Base-by-base conservation (phyloP, 2,888 invertebrate species). In the Petrophora chlorosata region DNA sequence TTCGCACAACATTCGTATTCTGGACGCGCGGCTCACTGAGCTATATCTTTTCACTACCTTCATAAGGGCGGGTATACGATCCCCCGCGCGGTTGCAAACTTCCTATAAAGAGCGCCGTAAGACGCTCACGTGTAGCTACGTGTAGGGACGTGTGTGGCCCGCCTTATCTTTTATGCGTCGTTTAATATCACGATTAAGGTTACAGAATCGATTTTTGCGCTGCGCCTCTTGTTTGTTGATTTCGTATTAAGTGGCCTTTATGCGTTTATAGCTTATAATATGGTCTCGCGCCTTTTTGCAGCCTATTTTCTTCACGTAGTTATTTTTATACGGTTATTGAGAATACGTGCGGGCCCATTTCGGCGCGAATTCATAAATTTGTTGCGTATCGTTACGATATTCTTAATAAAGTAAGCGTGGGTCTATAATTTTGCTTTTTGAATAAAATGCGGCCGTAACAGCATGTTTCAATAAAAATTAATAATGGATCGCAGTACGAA, bases 11-110 rank as follows among this genome's bases (percentile, higher is more conserved):
- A 85, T 87, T 85, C 79, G 84, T 85, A 88, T 88, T 82, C 87
- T 67, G 67, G 67, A 63, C 70, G 77, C 75, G 43, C 72, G 70
- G 61, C 61, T 61, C 68, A 63, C 25, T 65, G 70, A 66, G 82
- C 82, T 77, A 82, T 86, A 84, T 84, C 81, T 81, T 84, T 83
- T 79, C 77, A 82, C 77, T 75, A 76, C 80, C 80, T 76, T 76
- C 82, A 71, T 83, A 83, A 82, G 81, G 76, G 77, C 73, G 66
- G 66, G 67, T 60, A 64, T 50, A 55, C 46, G 53, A 46, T 51
- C 64, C 68, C 17, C 73, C 63, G 66, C 64, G 73, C 67, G 81
- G 73, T 70, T 73, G 72, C 76, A 72, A 80, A 83, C 78, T 77
- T 79, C 78, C 79, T 81, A 82, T 84, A 84, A 84, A 84, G 69